Evolutionary conservation across 2,797 vertebrate species (phyloP), one percentile per base, ranked within the genome.

Genomic region (Margarornis squamiger): DNA sequence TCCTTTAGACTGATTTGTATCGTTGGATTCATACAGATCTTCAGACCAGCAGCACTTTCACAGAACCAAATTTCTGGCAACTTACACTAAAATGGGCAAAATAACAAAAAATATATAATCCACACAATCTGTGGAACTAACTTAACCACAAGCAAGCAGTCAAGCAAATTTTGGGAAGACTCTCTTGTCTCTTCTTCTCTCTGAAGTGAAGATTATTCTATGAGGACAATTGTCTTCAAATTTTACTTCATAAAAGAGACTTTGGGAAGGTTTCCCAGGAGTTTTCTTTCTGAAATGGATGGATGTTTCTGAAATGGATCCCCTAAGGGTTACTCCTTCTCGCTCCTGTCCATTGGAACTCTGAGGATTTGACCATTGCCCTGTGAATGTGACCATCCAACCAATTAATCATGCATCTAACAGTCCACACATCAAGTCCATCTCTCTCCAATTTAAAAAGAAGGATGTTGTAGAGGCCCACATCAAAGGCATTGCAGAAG

Each of bases 371-470:
- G 21, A 43, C 30, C 39, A 43, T 5, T 32, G 39, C 14, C 29
- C 32, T 63, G 27, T 4, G 3, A 17, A 32, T 54, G 16, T 30
- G 16, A 34, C 23, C 23, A 49, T 24, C 27, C 23, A 62, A 10
- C 2, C 17, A 41, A 34, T 61, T 59, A 34, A 45, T 38, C 23
- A 38, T 45, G 19, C 18, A 30, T 36, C 55, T 29, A 36, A 14
- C 8, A 29, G 13, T 14, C 19, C 2, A 2, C 10, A 5, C 8
- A 55, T 14, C 0, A 1, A 49, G 48, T 23, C 22, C 15, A 3
- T 41, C 30, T 54, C 6, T 55, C 30, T 32, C 48, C 26, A 41
- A 1, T n/a, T 68, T 20, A 41, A 41, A 68, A 34, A 74, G 30
- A 32, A 67, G 14, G 18, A 16, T 61, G 34, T 67, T 32, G n/a